Base-by-base conservation (phyloP, 23 tunicate species). In the Trididemnum nubilum region DNA sequence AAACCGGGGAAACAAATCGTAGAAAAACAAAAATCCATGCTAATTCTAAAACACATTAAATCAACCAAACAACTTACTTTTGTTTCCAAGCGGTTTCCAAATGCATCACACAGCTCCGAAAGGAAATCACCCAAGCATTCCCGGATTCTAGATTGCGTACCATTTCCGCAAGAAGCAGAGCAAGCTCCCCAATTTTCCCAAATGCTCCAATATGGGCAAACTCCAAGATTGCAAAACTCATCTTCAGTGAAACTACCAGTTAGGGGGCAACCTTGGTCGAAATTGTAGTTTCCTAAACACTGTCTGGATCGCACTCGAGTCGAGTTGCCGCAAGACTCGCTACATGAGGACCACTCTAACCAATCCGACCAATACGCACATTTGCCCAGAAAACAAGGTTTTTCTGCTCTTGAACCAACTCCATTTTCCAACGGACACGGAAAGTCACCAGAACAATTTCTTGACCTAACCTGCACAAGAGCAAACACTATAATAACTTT, bases 71-170 rank as follows among this genome's bases (percentile, higher is more conserved):
- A n/a, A 24, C 29, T 4, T 27, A 23, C 70, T 24, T 63, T 24
- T 27, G 70, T 4, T 23, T 23, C 70, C 7, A 63, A 63, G 7
- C 70, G n/a, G 31, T 23, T 24, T 63, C 31, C 70, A 9, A 63
- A 63, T 7, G 12, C 54, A 15, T 38, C 37, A 33, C 24, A 23
- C 57, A 87, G 85, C 33, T 31, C 35, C 15, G 70, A 21, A 2
- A 89, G 86, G 72, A 90, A 90, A 37, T 90, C 89, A 19, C 89
- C 96, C 25, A 83, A 81, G 36, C 96, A 90, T 5, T 85, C 69
- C 38, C 96, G 35, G 2, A 51, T 31, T 19, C 96, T 64, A 1
- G 37, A 32, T 35, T 84, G 81, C 18, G 21, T 73, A 24, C 96
- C 96, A 0, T 80, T 40, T 71, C 71, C 86, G 65, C 96, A 90